A percentile compares a stretch with the other conserved stretches of the same genome.
phyloP scores from a whole-genome alignment of 2,888 invertebrate genomes.

The Pseudeuparius sepicola region DNA sequence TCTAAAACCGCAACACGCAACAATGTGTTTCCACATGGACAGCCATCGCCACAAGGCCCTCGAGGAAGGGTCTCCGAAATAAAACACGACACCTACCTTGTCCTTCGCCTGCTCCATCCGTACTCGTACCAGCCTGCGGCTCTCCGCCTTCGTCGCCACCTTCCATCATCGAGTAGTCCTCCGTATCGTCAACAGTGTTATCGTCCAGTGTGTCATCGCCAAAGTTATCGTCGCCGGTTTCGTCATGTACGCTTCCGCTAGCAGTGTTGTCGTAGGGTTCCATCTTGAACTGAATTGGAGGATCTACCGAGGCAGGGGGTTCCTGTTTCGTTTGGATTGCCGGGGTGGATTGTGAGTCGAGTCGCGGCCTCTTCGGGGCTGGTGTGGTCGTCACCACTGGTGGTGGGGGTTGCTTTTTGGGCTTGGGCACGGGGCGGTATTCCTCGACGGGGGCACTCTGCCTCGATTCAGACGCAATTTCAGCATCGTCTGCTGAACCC shows the following conservation, averaged over 20 bases:
- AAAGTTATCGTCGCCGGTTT: conserved; percentile 31
- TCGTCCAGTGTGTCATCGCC: conserved; percentile 33
- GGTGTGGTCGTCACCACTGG: conserved; percentile 21
- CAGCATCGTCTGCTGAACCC: conserved; percentile 29
- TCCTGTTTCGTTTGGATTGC: conserved; percentile 18
- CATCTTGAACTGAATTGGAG: conserved; percentile 35
- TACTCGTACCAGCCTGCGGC: conserved; percentile 37
- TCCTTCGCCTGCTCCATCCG: conserved; percentile 35
- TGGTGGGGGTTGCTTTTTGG: conserved; percentile 25
- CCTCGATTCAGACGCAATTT: too few relatives aligned
- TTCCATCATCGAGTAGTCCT: conserved; percentile 37
- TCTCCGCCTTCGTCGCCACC: conserved; percentile 31
- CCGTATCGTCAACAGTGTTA: conserved; percentile 32
- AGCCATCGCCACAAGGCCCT: too few relatives aligned
- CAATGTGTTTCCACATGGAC: too few relatives aligned
- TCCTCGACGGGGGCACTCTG: conserved; percentile 23
- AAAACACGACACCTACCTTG: conserved; percentile 37
- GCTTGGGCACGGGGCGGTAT: conserved; percentile 26
- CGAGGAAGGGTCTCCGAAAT: conserved; percentile 18
- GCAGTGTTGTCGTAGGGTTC: conserved; percentile 36
- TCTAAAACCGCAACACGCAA: too few relatives aligned
- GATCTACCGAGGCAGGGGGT: conserved; percentile 13
- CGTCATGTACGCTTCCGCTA: conserved; percentile 27
- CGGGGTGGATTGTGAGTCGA: conserved; percentile 18
- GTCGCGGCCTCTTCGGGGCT: conserved; percentile 27